A percentile compares a stretch with the other conserved stretches of the same genome.
These are phyloP conservation scores for Bergia sp. DNA, from an alignment of 92 coral and sea anemone genomes.

Conservation along the genomic window DNA sequence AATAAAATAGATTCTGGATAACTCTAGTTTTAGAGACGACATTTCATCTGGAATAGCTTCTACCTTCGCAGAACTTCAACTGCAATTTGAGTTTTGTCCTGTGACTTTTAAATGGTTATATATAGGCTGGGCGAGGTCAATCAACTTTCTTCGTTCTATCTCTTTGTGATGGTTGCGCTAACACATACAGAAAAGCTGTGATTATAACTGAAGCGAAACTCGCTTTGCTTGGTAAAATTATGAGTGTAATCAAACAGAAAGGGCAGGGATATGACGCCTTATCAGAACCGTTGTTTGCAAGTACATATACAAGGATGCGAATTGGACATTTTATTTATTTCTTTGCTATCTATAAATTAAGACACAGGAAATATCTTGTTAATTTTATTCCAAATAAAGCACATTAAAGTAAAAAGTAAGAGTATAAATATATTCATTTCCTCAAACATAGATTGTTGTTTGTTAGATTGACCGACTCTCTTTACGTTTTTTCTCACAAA, in stretches of 20 bases:
- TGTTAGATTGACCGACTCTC: background rate
- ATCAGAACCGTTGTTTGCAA: background rate
- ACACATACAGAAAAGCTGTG: too few relatives aligned
- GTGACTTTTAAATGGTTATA: too few relatives aligned
- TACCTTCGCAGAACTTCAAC: background rate
- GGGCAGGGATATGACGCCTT: background rate
- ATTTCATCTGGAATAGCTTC: background rate
- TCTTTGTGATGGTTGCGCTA: background rate
- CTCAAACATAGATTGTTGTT: background rate
- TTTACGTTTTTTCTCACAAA: too few relatives aligned
- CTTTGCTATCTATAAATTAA: background rate
- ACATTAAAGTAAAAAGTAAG: too few relatives aligned
- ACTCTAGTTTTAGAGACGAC: background rate
- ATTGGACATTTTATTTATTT: too few relatives aligned
- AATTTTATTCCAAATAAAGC: background rate
- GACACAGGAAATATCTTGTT: too few relatives aligned
- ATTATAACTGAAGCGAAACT: too few relatives aligned
- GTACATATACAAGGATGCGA: background rate
- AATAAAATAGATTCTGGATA: slow-evolving; percentile 3
- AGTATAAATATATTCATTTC: background rate
- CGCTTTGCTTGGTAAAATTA: too few relatives aligned
- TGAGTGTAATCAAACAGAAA: background rate
- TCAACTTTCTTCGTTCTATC: background rate
- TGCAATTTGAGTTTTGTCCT: too few relatives aligned
- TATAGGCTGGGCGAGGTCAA: background rate